These are phyloP conservation scores for Calliopum simillimum DNA, from an alignment of 2,888 invertebrate genomes.

Conservation along the genomic window DNA sequence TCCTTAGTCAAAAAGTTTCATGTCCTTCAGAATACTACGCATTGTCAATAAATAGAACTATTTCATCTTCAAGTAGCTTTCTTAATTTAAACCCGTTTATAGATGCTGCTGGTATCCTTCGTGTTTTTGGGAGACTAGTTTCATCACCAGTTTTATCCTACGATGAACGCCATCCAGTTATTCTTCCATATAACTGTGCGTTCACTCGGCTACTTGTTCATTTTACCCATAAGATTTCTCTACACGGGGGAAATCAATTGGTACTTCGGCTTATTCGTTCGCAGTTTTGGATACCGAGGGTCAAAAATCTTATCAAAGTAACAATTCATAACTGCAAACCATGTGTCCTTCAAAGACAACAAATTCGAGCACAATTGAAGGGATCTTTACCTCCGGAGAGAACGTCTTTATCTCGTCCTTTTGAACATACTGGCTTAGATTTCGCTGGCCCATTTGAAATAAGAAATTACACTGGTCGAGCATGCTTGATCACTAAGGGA, in stretches of 20 bases:
- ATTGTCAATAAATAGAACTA: too few species aligned
- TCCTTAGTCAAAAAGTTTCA: too few species aligned
- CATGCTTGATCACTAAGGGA: constrained; percentile 37
- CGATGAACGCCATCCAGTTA: not conserved
- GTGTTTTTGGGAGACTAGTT: not conserved
- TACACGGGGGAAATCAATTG: not conserved
- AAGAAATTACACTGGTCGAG: constrained; percentile 35
- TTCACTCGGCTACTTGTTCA: not conserved
- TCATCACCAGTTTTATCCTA: not conserved
- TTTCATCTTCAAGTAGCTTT: not conserved
- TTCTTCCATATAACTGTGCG: not conserved
- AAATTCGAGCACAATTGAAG: not conserved
- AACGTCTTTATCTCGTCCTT: constrained; percentile 32
- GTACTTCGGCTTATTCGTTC: not conserved
- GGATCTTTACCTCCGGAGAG: constrained; percentile 31
- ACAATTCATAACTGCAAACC: constrained; percentile 8
- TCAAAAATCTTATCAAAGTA: not conserved
- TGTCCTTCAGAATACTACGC: too few species aligned
- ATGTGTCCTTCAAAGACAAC: not conserved
- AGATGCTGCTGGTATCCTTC: not conserved
- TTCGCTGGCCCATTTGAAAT: too few species aligned
- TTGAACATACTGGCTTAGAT: constrained; percentile 37
- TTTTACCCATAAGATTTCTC: not conserved
- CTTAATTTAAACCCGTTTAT: constrained; percentile 4
- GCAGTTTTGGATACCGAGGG: constrained; percentile 12